phyloP scores from a whole-genome alignment of 2,797 vertebrate genomes.

The Ceryle rudis region DNA sequence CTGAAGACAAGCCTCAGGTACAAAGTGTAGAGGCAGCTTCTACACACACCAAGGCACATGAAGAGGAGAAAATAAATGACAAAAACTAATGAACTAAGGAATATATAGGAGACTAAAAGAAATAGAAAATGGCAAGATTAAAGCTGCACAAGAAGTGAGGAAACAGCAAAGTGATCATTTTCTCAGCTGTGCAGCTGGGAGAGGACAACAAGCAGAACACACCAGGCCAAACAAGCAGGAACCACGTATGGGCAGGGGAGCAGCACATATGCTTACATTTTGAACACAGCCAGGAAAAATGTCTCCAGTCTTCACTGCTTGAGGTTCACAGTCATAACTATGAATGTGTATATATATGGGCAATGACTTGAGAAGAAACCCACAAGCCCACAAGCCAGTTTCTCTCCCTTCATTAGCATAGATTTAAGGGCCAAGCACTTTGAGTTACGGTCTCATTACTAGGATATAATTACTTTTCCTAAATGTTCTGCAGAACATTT shows the following conservation, averaged over 20 bases:
- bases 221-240: neutral
- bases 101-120: neutral
- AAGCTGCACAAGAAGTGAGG: neutral
- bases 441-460: constrained; percentile 57
- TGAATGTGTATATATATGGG: neutral
- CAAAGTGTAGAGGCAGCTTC: neutral
- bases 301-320: neutral
- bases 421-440: constrained; percentile 51
- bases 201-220: neutral
- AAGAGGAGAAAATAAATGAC: neutral
- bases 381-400: neutral
- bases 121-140: neutral
- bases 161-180: neutral
- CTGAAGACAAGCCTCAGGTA: neutral
- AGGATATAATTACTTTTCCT: constrained; percentile 69
- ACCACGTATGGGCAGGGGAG: neutral
- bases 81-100: neutral
- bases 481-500: constrained; percentile 71
- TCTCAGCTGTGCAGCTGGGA: neutral
- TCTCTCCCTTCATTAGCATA: neutral
- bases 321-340: neutral
- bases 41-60: accelerated
- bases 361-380: neutral
- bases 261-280: neutral
- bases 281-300: neutral